A percentile compares a stretch with the other conserved stretches of the same genome.
Conservation (phyloP, 2,888 invertebrate species). For the Tridacna gigas region DNA sequence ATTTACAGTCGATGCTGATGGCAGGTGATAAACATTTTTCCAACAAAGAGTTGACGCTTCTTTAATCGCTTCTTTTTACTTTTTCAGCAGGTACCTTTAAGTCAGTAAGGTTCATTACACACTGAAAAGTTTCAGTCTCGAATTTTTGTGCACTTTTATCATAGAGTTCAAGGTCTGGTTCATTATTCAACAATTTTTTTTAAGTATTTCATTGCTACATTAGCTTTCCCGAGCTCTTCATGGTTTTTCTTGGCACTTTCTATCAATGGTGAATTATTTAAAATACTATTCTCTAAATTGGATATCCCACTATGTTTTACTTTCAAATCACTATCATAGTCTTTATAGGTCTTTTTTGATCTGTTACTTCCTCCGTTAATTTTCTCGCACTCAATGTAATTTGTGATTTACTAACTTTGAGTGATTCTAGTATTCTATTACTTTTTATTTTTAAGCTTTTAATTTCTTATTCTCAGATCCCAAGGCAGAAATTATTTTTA, state of each 20-base stretch:
- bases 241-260: background rate
- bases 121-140: constrained; percentile 22
- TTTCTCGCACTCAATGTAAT: too few relatives aligned
- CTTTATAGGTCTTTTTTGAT: too few relatives aligned
- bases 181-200: constrained; percentile 8
- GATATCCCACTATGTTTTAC: too few relatives aligned
- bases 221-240: constrained; percentile 23
- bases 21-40: constrained; percentile 32
- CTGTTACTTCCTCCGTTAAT: too few relatives aligned
- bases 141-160: constrained; percentile 15
- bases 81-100: constrained; percentile 49
- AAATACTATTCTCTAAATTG: background rate
- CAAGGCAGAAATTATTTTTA: constrained; percentile 6
- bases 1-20: constrained; percentile 51
- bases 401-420: too few relatives aligned
- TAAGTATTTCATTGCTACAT: constrained; percentile 21
- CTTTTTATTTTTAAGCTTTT: too few relatives aligned
- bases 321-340: too few relatives aligned
- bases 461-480: constrained; percentile 32
- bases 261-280: background rate
- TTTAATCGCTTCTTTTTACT: constrained; percentile 47
- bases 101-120: constrained; percentile 53
- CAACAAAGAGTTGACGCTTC: constrained; percentile 44
- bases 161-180: constrained; percentile 30
- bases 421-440: too few relatives aligned